A percentile compares a stretch with the other conserved stretches of the same genome.
Conservation (phyloP, 2,888 invertebrate species). For the Chymomyza amoena region DNA sequence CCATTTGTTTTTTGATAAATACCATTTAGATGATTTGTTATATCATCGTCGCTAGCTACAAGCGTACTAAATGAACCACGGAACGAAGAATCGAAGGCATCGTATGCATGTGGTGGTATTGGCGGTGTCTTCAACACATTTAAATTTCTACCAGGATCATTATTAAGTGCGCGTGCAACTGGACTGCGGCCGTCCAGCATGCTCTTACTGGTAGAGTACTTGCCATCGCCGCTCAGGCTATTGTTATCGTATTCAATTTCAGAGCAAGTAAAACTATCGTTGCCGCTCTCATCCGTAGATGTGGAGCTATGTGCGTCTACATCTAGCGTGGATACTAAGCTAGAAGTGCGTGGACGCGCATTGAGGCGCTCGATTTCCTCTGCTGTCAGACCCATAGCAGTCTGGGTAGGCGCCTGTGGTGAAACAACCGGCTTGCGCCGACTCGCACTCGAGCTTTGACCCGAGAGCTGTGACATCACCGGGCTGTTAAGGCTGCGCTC, state of each 20-base stretch:
- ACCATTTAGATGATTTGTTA: conserved; percentile 89
- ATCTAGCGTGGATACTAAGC: conserved; percentile 92
- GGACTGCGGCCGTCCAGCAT: conserved; percentile 80
- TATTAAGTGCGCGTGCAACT: conserved; percentile 80
- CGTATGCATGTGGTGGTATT: conserved; percentile 88
- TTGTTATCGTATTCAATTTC: conserved; percentile 98
- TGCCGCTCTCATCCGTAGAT: conserved; percentile 94
- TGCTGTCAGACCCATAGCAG: conserved; percentile 91
- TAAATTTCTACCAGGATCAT: conserved; percentile 82
- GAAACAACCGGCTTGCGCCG: conserved; percentile 86
- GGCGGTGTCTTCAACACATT: conserved; percentile 83
- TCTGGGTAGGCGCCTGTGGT: conserved; percentile 85
- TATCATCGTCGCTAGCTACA: conserved; percentile 95
- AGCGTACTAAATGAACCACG: conserved; percentile 95
- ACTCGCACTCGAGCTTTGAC: conserved; percentile 90
- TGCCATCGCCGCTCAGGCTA: conserved; percentile 89
- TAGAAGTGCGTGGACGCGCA: conserved; percentile 91
- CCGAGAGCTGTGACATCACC: conserved; percentile 94
- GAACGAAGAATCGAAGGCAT: conserved; percentile 96
- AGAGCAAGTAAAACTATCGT: conserved; percentile 98
- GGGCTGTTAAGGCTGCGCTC: conserved; percentile 95
- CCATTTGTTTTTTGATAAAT: conserved; percentile 89
- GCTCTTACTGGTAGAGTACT: conserved; percentile 82
- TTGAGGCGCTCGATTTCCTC: conserved; percentile 96
- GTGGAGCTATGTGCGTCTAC: conserved; percentile 87